Conservation (phyloP, 2,797 vertebrate genomes). For the Gallirallus australis region DNA sequence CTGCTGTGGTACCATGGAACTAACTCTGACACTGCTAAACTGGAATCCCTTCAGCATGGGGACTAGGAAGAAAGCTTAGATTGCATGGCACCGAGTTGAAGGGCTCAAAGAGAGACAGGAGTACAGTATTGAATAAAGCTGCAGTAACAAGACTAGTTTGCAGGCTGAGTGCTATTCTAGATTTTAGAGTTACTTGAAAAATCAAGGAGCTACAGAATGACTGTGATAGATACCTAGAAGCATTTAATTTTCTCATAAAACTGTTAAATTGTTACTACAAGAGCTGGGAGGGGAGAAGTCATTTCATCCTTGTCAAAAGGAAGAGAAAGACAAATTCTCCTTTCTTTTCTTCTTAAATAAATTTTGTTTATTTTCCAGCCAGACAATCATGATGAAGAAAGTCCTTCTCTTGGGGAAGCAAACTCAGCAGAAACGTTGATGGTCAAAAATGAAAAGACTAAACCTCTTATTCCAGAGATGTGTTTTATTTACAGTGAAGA, state of each 20-base stretch:
- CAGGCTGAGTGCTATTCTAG: background rate
- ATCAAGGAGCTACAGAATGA: background rate
- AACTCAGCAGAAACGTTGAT: conserved; percentile 64
- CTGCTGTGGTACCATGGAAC: background rate
- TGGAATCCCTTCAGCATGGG: background rate
- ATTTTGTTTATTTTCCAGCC: conserved; percentile 78
- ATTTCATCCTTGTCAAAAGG: background rate
- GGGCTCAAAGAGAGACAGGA: background rate
- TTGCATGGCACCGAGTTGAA: background rate
- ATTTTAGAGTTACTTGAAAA: background rate
- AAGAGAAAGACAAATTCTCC: background rate
- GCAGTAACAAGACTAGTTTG: background rate
- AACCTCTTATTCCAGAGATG: conserved; percentile 95
- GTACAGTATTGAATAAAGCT: background rate
- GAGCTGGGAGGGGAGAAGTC: background rate
- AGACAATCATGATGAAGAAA: conserved; percentile 82
- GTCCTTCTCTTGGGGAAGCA: conserved; percentile 61
- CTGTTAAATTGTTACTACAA: background rate
- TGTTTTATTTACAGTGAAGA: conserved; percentile 95
- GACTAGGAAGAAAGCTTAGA: background rate
- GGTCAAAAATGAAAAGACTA: conserved; percentile 79
- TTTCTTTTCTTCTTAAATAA: conserved; percentile 33
- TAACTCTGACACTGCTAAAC: background rate
- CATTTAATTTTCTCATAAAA: background rate
- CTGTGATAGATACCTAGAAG: background rate